Base-by-base conservation (phyloP, 2,888 invertebrate species). In the Leptopilina syphax region DNA sequence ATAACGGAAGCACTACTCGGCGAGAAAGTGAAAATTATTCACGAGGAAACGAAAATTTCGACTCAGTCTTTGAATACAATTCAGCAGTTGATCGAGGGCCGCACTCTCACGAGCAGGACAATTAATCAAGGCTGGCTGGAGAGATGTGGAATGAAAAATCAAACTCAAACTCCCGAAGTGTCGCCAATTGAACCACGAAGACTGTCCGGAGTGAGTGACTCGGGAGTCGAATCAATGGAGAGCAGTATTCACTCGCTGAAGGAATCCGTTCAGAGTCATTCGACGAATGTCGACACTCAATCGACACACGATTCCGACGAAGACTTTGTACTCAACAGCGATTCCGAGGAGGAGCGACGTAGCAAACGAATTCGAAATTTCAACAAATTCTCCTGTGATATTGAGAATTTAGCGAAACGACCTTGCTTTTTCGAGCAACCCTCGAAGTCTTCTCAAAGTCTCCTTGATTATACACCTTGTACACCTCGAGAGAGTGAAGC, bases 301-400 rank as follows among this genome's bases (percentile, higher is more conserved):
- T 77, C 77, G 1, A 24, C 50, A 0, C 79, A 81, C 3, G 44
- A 87, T 27, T 92, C 92, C 83, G 95, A 96, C 86, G 95, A 96
- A 86, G 96, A 96, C 90, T 92, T 95, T 81, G 93, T 95, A 77
- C 94, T 92, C 13, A 95, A 95, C 85, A 96, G 96, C 92, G 96
- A 95, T 84, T 94, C 95, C 63, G 95, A 95, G 87, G 93, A 92
- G 73, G 93, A 94, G 54, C 83, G 84, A 47, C 87, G 83, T 18
- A 88, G 85, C 81, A 93, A 93, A 83, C 92, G 94, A 85, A 88
- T 94, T 63, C 93, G 94, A 84, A 95, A 95, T 76, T 93, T 94
- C 60, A 92, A 93, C 1, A 95, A 95, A 86, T 93, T 94, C 67
- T 54, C 83, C 6, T 85, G 83, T 6, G 84, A 87, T 18, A 82